Conservation (phyloP, 1,140 invertebrate species). For the Carposina sasakii region DNA sequence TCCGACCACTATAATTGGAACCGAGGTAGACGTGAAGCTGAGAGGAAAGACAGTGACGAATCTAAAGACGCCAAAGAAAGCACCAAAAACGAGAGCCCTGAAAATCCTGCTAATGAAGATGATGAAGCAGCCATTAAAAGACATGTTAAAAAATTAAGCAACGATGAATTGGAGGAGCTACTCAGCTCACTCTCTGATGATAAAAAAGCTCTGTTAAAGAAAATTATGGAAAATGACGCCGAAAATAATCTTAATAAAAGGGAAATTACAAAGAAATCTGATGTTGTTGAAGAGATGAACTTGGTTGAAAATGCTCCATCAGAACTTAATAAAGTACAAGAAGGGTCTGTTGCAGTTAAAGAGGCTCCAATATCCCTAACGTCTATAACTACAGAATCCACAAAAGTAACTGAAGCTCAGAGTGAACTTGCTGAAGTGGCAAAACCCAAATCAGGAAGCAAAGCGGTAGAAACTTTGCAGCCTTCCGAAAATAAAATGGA, state of each 20-base stretch:
- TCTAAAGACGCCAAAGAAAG: not conserved
- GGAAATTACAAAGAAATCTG: slow-evolving; percentile 63
- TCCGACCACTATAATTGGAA: slow-evolving; percentile 14
- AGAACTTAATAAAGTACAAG: slow-evolving; percentile 47
- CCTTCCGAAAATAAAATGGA: too few species aligned
- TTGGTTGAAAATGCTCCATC: slow-evolving; percentile 38
- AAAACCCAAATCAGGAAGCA: too few species aligned
- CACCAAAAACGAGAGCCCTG: not conserved
- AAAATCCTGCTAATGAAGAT: slow-evolving; percentile 25
- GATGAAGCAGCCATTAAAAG: slow-evolving; percentile 50
- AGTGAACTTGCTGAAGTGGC: not conserved
- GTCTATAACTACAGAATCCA: slow-evolving; percentile 25
- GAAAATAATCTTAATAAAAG: slow-evolving; percentile 40
- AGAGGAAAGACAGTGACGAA: not conserved
- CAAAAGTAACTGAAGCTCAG: not conserved
- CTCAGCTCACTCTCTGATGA: slow-evolving; percentile 51
- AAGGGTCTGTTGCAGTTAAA: slow-evolving; percentile 21
- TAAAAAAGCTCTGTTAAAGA: slow-evolving; percentile 50
- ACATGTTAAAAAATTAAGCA: slow-evolving; percentile 53
- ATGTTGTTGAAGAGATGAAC: slow-evolving; percentile 48
- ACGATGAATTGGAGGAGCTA: slow-evolving; percentile 51
- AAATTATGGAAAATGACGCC: slow-evolving; percentile 43
- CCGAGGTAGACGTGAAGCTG: slow-evolving; percentile 39
- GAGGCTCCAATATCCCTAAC: slow-evolving; percentile 22
- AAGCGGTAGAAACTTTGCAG: too few species aligned